Conservation (phyloP, 2,888 invertebrate genomes). For the Pherbina coryleti region DNA sequence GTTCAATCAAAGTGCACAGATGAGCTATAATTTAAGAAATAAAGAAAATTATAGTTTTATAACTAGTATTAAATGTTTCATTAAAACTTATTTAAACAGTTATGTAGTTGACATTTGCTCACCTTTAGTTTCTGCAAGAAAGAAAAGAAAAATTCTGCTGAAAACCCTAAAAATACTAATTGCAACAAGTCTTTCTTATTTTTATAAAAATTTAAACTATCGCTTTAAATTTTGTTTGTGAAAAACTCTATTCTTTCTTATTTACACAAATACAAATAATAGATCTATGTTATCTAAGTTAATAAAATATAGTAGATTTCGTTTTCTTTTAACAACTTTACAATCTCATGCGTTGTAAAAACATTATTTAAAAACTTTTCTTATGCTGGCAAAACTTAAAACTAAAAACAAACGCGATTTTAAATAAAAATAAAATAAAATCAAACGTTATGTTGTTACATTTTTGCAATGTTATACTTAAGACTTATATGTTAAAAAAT, state of each 20-base stretch:
- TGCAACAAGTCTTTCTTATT: neutral
- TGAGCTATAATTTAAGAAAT: too few relatives aligned
- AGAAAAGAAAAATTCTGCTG: neutral
- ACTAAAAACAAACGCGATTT: neutral
- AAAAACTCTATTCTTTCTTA: constrained; percentile 15
- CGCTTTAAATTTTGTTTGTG: neutral
- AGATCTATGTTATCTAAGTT: neutral
- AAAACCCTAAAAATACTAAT: neutral
- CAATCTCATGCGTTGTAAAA: neutral
- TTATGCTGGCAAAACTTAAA: neutral
- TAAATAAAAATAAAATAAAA: constrained; percentile 4
- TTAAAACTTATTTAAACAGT: too few relatives aligned
- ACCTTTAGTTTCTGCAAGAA: neutral
- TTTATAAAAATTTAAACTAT: neutral
- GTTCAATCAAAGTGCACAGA: too few relatives aligned
- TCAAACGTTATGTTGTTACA: constrained; percentile 7
- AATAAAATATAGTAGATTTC: neutral
- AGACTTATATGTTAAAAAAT: neutral
- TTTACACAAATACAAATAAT: constrained; percentile 13
- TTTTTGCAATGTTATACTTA: neutral
- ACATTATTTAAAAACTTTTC: neutral
- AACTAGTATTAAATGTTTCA: too few relatives aligned
- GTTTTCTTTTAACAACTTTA: neutral
- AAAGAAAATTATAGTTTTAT: too few relatives aligned
- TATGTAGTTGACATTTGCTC: neutral